phyloP scores from a whole-genome alignment of 1,140 invertebrate genomes.

The Dendroctonus ponderosae region DNA sequence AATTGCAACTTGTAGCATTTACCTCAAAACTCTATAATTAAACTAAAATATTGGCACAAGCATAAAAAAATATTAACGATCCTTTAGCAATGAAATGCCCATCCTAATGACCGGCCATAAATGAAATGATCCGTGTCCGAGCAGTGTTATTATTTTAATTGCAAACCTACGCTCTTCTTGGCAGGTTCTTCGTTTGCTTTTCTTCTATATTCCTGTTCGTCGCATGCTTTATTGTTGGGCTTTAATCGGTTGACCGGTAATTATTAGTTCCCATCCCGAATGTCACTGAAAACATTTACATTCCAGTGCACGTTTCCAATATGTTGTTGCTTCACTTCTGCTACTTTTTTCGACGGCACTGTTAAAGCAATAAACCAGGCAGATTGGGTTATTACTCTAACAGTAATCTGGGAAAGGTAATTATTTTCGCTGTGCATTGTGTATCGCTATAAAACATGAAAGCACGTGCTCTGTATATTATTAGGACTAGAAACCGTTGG shows the following conservation, averaged over 20 bases:
- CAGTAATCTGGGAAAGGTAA: constrained; percentile 8
- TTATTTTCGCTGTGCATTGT: constrained; percentile 13
- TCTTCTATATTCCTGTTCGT: background rate
- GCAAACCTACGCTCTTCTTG: constrained; percentile 22
- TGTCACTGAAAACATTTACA: no score
- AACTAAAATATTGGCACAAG: background rate
- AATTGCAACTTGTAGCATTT: no score
- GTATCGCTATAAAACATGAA: constrained; percentile 2
- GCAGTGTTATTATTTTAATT: constrained; percentile 35
- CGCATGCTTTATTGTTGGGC: no score
- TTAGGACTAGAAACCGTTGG: background rate
- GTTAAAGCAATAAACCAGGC: constrained; percentile 3
- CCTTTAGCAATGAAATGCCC: constrained; percentile 10
- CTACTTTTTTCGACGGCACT: background rate
- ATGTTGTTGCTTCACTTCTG: background rate
- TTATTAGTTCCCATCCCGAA: no score
- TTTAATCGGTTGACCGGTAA: no score
- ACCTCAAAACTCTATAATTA: background rate
- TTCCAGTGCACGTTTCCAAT: no score
- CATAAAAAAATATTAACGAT: constrained; percentile 4
- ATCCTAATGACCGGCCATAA: constrained; percentile 16
- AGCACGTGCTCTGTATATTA: constrained; percentile 15
- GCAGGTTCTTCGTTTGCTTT: constrained; percentile 20
- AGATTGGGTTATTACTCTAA: constrained; percentile 14
- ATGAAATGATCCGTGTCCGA: constrained; percentile 12